A percentile compares a stretch with the other conserved stretches of the same genome.
phyloP scores from a whole-genome alignment of 2,113 vertebrate species.

The Acrocephalus arundinaceus region DNA sequence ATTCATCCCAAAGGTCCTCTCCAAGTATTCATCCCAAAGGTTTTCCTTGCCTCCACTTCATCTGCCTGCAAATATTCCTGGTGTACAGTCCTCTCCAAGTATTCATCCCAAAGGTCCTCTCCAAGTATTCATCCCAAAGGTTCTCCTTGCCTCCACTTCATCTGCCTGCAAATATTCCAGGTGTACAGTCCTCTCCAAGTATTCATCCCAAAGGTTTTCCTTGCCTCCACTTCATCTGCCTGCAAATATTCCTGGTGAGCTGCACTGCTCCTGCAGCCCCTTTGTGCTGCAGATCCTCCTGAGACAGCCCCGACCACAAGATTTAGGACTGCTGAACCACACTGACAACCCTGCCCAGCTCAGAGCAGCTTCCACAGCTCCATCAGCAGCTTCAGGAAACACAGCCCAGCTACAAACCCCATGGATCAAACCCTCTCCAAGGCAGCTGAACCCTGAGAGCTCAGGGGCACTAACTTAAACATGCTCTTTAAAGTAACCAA shows the following conservation, averaged over 20 bases:
- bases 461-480: fast-evolving
- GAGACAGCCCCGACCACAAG: neutral
- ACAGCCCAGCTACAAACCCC: neutral
- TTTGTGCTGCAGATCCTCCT: neutral
- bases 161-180: neutral
- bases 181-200: neutral
- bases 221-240: neutral
- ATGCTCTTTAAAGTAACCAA: fast-evolving
- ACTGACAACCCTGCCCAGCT: neutral
- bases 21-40: neutral
- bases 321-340: neutral
- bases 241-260: neutral
- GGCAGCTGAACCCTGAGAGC: neutral
- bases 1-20: neutral
- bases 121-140: neutral
- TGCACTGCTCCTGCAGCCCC: neutral
- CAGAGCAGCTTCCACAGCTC: neutral
- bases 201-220: neutral
- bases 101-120: too few species aligned
- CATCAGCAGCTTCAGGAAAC: neutral
- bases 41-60: neutral
- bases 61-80: neutral
- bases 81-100: neutral
- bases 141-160: neutral
- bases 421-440: fast-evolving